Base-by-base conservation (phyloP, 2,797 vertebrate species). In the Columba guinea region DNA sequence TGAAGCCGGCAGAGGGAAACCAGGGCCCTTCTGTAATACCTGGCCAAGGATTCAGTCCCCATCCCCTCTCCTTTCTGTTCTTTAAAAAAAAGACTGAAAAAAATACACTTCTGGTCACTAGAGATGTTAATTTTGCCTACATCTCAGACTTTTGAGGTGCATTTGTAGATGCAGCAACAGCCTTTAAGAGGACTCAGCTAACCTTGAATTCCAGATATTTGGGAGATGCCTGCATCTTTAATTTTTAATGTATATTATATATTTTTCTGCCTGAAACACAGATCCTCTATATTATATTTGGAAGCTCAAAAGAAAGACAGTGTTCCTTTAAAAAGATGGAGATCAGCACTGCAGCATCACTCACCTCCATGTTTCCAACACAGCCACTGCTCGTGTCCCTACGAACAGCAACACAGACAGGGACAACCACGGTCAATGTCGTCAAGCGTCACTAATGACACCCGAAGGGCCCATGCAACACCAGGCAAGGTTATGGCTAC, bases 401-500 rank as follows among this genome's bases (percentile, higher is more conserved):
- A 48, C 0, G 1, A 84, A 91, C 59, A 69, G 73, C 87, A 58
- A 96, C 95, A 95, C 95, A 95, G 83, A 97, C 96, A 82, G 96
- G 97, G 96, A 97, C 89, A 77, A 56, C 70, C 88, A 97, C 87
- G 35, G 77, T 80, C 95, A 93, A 41, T 1, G 34, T 8, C 89
- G 51, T 18, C 87, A 84, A 89, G 78, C 23, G 11, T 77, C 93
- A 67, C 56, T 8, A 9, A 9, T 46, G 86, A 74, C 87, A 83
- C 94, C 79, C 41, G 19, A 88, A 73, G 93, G 89, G 94, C 92
- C 92, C 97, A 96, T 94, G 96, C 94, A 97, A 87, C 67, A 74
- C 12, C 90, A 93, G 95, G 95, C 82, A 82, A 62, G 89, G 84
- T 19, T 11, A 94, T 16, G 58, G 92, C 93, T 71, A 30, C 12